phyloP scores from a whole-genome alignment of 2,888 invertebrate species.

The Drosophila parthenogenetica region DNA sequence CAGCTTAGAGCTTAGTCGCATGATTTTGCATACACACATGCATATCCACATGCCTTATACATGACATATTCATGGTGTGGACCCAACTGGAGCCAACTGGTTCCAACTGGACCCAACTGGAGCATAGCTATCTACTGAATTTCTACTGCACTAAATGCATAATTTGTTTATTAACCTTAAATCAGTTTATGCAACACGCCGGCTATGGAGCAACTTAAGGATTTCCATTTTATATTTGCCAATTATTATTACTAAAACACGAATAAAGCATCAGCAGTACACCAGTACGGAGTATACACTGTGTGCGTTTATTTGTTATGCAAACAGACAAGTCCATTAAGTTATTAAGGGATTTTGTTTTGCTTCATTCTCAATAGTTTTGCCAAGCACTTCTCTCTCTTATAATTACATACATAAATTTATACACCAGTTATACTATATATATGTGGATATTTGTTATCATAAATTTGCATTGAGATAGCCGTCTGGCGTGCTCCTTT shows the following conservation, averaged over 20 bases:
- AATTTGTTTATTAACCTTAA: constrained; percentile 79
- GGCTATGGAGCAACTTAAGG: constrained; percentile 5
- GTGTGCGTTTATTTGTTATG: constrained; percentile 36
- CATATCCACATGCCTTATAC: constrained; percentile 6
- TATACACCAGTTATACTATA: not conserved
- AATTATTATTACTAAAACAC: constrained; percentile 61
- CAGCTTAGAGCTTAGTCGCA: not conserved
- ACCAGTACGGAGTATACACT: not conserved
- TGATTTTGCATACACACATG: not conserved
- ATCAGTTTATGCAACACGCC: constrained; percentile 66
- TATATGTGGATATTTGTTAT: not conserved
- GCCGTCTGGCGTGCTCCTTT: constrained; percentile 15
- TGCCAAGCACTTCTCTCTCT: constrained; percentile 17
- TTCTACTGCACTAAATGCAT: constrained; percentile 62
- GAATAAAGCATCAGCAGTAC: constrained; percentile 41
- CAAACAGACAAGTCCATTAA: constrained; percentile 74
- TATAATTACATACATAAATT: not conserved
- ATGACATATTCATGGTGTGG: constrained; percentile 4
- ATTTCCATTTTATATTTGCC: constrained; percentile 55
- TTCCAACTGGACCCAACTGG: not conserved
- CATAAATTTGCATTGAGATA: constrained; percentile 24
- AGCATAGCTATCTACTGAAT: constrained; percentile 27
- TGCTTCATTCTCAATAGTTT: constrained; percentile 59
- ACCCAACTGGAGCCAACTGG: constrained; percentile 4
- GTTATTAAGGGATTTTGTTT: constrained; percentile 77